Percentiles rank a stretch among this genome's conserved stretches.
These are phyloP conservation scores for Anoplophora glabripennis DNA, from an alignment of 1,140 invertebrate species.

Conservation along the genomic window DNA sequence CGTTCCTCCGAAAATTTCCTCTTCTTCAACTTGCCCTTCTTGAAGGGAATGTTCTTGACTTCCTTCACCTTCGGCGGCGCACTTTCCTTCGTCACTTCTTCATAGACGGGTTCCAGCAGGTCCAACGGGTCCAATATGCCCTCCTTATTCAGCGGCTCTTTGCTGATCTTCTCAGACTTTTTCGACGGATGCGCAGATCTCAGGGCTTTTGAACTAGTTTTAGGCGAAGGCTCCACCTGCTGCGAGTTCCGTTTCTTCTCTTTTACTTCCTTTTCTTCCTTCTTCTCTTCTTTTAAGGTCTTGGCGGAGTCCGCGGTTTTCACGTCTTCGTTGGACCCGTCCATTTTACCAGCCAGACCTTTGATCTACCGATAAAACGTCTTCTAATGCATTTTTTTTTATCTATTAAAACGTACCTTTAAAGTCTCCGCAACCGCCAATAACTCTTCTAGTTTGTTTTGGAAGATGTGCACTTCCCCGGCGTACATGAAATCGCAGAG, in stretches of 20 bases:
- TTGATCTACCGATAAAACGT: conserved; percentile 40
- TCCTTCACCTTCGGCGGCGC: conserved; percentile 12
- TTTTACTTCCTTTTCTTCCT: conserved; percentile 8
- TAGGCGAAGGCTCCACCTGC: too few species aligned
- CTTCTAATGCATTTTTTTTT: conserved; percentile 8
- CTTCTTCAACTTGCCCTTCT: conserved; percentile 18
- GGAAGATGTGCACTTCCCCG: conserved; percentile 54
- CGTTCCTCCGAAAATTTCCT: conserved; percentile 23
- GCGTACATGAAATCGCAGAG: conserved; percentile 60
- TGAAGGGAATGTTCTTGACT: conserved; percentile 14
- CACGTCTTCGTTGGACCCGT: conserved; percentile 2
- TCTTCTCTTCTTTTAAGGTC: conserved; percentile 2
- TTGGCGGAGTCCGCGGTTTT: neutral
- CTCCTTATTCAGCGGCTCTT: conserved; percentile 14
- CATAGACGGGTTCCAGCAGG: conserved; percentile 36
- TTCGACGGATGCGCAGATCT: neutral
- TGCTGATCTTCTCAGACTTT: conserved; percentile 14
- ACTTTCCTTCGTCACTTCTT: conserved; percentile 34
- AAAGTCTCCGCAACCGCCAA: conserved; percentile 50
- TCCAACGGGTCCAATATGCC: conserved; percentile 36
- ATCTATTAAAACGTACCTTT: conserved; percentile 42
- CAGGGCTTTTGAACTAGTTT: neutral
- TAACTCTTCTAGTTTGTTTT: conserved; percentile 48
- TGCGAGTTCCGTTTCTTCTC: neutral
- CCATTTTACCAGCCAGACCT: conserved; percentile 34